phyloP scores from a whole-genome alignment of 1,140 invertebrate species.

The Orchestia grillus region DNA sequence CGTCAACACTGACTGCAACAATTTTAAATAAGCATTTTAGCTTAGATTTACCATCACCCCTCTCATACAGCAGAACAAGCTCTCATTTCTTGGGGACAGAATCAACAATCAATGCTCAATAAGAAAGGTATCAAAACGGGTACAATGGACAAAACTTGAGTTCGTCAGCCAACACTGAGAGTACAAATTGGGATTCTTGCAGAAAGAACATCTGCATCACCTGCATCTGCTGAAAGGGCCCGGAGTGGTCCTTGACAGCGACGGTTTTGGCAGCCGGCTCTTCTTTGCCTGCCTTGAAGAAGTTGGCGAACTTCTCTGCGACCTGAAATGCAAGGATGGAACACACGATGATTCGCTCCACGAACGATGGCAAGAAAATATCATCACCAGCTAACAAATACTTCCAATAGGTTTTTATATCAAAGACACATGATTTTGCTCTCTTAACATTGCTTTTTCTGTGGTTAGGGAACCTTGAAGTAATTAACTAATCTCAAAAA shows the following conservation, averaged over 20 bases:
- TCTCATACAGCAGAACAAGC: too few relatives aligned
- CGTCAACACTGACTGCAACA: too few relatives aligned
- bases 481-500: too few relatives aligned
- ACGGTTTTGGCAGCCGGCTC: background rate
- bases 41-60: too few relatives aligned
- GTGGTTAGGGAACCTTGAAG: too few relatives aligned
- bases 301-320: slow-evolving; percentile 29
- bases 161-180: background rate
- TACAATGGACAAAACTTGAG: background rate
- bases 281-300: slow-evolving; percentile 34
- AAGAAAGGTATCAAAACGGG: background rate
- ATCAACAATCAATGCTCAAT: background rate
- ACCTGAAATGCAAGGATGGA: background rate
- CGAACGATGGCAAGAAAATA: background rate
- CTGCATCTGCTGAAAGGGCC: slow-evolving; percentile 38
- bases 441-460: too few relatives aligned
- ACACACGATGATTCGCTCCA: background rate
- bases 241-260: background rate
- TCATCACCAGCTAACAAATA: background rate
- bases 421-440: too few relatives aligned
- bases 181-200: background rate
- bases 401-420: background rate
- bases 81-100: too few relatives aligned
- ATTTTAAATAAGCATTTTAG: too few relatives aligned
- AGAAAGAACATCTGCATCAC: background rate